Evolutionary conservation across 2,888 invertebrate genomes (phyloP), one percentile per base, ranked within the genome.

Genomic region (Nemotelus nigrinus): DNA sequence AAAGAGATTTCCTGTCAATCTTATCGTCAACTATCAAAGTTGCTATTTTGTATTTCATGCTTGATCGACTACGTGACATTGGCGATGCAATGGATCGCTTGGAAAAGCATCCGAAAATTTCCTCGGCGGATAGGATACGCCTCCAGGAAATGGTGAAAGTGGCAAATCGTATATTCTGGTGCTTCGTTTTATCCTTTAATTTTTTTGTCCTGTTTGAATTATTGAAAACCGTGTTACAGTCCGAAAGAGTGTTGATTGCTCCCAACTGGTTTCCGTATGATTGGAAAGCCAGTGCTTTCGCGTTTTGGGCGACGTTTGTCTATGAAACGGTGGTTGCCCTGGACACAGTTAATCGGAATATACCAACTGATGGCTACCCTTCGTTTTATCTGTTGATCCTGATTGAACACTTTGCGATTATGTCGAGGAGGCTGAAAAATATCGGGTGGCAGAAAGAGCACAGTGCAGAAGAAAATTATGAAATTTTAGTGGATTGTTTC

Each of bases 231-330:
- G 25, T 25, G 25, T 25, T 25, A 25, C 25, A 25, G 25, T 25
- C 25, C 25, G 25, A 25, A 25, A 25, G 25, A 25, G 25, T 25
- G 25, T 25, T 25, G 25, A 25, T 25, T 25, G 25, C 45, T 3
- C 57, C 41, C 4, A 57, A 45, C 39, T 72, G 71, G 71, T 45
- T 72, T 6, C 71, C 71, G 4, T 72, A 50, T n/a, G 58, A 72
- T 44, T 58, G 57, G 71, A 47, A 57, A 2, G 57, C 71, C 1
- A 25, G 25, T 25, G 25, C 25, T 58, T 57, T 25, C 3, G 58
- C 58, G 4, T 58, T 45, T 45, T 57, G 57, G 57, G 3, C 3
- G 1, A 50, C 50, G 4, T 45, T 57, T 2, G n/a, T n/a, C 4
- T 57, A 44, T 44, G 45, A 72, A 72, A 7, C 58, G 10, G 44